Percentiles rank a stretch among this genome's conserved stretches.
Evolutionary conservation across 2,888 invertebrate species (phyloP).

Genomic region (Phanerotoma sp.): DNA sequence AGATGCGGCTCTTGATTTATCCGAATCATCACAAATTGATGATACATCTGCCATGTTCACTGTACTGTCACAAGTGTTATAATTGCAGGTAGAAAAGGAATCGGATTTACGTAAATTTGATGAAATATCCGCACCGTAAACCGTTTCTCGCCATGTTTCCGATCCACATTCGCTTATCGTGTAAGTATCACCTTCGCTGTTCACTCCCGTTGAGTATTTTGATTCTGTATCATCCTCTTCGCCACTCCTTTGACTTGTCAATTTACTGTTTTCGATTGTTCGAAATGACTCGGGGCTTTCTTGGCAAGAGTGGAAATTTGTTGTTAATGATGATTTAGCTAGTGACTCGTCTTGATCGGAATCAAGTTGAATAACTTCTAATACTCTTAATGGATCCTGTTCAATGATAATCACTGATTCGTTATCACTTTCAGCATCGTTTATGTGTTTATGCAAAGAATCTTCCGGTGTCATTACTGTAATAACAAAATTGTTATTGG

Average conservation of each 20-base stretch:
- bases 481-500: too few relatives aligned
- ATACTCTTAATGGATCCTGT: background rate
- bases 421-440: too few relatives aligned
- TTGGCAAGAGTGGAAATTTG: background rate
- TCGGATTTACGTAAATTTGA: conserved; percentile 26
- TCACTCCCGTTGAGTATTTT: background rate
- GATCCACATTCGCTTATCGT: conserved; percentile 31
- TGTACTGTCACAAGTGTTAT: conserved; percentile 23
- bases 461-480: too few relatives aligned
- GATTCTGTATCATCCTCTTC: conserved; percentile 17
- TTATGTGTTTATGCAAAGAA: too few relatives aligned
- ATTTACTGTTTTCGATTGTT: too few relatives aligned
- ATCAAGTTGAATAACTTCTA: background rate
- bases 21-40: background rate
- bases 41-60: conserved; percentile 36
- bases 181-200: conserved; percentile 32
- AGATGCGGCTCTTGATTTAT: background rate
- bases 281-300: background rate
- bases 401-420: too few relatives aligned
- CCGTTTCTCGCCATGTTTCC: conserved; percentile 19
- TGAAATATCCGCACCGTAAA: conserved; percentile 38
- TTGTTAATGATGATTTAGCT: background rate
- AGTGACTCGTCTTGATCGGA: background rate
- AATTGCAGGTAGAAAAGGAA: conserved; percentile 11
- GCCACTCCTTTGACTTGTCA: background rate